A percentile compares a stretch with the other conserved stretches of the same genome.
phyloP scores from a whole-genome alignment of 2,888 invertebrate genomes.

The Cephonodes hylas region DNA sequence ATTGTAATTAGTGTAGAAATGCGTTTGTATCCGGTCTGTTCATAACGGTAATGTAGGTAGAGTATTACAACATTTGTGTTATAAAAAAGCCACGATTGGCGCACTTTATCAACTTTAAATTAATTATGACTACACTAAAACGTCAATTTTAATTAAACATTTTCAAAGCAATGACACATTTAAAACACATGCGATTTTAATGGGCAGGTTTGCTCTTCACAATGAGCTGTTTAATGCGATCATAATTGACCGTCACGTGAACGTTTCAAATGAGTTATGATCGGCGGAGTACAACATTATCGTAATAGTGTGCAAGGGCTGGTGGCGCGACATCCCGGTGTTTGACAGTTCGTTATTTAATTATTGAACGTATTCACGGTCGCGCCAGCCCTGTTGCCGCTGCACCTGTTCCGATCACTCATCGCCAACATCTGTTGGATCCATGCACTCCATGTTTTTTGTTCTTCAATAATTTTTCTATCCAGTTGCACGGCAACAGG shows the following conservation, averaged over 20 bases:
- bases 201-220: background rate
- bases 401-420: conserved; percentile 73
- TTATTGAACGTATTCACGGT: background rate
- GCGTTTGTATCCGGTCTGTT: background rate
- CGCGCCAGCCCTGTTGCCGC: conserved; percentile 52
- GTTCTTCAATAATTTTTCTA: conserved; percentile 35
- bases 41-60: background rate
- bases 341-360: background rate
- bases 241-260: background rate
- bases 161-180: background rate
- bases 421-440: conserved; percentile 69
- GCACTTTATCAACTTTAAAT: background rate
- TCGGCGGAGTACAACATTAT: background rate
- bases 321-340: background rate
- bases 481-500: conserved; percentile 13
- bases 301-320: background rate
- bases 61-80: background rate
- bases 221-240: background rate
- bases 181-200: background rate
- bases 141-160: background rate
- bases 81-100: background rate
- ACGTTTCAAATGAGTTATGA: background rate
- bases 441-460: conserved; percentile 57
- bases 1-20: background rate
- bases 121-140: background rate